These are phyloP conservation scores for Ptychodera flava DNA, from an alignment of 35 echinoderm and acorn worm species.

Conservation along the genomic window DNA sequence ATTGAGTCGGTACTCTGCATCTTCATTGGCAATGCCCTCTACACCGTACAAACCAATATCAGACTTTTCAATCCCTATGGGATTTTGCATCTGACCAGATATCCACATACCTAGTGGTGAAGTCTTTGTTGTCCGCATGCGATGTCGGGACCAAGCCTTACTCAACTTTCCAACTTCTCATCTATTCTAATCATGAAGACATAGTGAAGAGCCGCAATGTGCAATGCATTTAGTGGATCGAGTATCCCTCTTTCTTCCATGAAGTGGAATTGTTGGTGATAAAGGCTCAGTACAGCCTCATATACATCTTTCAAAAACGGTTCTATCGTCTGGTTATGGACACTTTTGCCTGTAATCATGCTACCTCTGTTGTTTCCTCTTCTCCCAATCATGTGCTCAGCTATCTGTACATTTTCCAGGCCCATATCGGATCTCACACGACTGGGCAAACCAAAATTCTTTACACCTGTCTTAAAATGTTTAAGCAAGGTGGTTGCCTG, in stretches of 20 bases:
- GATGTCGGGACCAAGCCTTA: background rate
- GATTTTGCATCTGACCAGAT: constrained; percentile 1
- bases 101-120: background rate
- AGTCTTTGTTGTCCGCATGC: background rate
- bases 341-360: no score
- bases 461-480: constrained; percentile 20
- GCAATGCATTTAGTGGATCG: constrained; percentile 49
- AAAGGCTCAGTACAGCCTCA: constrained; percentile 6
- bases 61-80: background rate
- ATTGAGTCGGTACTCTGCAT: background rate
- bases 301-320: constrained; percentile 64
- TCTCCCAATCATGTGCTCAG: constrained; percentile 12
- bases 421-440: constrained; percentile 30
- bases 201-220: constrained; percentile 31
- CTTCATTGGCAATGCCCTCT: background rate
- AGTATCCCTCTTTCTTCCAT: constrained; percentile 37
- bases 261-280: constrained; percentile 17
- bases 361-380: constrained; percentile 28
- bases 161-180: background rate
- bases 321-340: constrained; percentile 56
- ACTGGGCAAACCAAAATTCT: constrained; percentile 22
- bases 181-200: constrained; percentile 41
- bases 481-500: constrained; percentile 28
- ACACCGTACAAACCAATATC: background rate
- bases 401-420: constrained; percentile 31